Evolutionary conservation across 2,888 invertebrate species (phyloP).

Genomic region (Uropetala carovei): DNA sequence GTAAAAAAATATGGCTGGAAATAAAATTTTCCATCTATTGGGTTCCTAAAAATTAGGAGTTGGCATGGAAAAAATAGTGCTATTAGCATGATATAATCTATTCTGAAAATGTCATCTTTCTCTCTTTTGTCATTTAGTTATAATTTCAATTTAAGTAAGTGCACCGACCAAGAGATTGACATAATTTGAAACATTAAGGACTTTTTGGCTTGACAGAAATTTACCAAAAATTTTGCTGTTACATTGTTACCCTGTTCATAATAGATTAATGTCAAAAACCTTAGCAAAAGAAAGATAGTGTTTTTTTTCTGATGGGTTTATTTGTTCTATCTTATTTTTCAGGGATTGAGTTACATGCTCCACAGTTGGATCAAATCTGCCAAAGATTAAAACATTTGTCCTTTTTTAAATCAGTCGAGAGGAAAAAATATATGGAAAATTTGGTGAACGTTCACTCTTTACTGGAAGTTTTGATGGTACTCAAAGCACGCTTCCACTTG

Average conservation of each 20-base stretch:
- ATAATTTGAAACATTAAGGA: neutral
- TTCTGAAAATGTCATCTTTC: no score
- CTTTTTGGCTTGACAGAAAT: neutral
- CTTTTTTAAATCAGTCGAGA: neutral
- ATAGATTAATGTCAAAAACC: neutral
- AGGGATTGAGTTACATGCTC: neutral
- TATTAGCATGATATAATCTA: no score
- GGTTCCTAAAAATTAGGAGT: no score
- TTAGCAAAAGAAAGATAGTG: neutral
- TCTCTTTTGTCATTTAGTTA: neutral
- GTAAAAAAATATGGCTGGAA: no score
- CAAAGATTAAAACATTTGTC: neutral
- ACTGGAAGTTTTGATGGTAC: conserved; percentile 4
- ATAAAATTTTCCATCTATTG: no score
- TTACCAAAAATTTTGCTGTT: neutral
- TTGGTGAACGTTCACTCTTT: conserved; percentile 36
- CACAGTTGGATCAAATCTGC: neutral
- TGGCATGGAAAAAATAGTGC: no score
- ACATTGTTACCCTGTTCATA: neutral
- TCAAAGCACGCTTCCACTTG: conserved; percentile 6
- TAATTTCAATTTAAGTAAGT: neutral
- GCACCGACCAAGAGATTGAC: neutral
- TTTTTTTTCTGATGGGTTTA: neutral
- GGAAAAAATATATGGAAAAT: neutral
- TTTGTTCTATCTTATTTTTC: neutral